Conservation (phyloP, 1,140 invertebrate genomes). For the Mycetomoellerius zeteki region DNA sequence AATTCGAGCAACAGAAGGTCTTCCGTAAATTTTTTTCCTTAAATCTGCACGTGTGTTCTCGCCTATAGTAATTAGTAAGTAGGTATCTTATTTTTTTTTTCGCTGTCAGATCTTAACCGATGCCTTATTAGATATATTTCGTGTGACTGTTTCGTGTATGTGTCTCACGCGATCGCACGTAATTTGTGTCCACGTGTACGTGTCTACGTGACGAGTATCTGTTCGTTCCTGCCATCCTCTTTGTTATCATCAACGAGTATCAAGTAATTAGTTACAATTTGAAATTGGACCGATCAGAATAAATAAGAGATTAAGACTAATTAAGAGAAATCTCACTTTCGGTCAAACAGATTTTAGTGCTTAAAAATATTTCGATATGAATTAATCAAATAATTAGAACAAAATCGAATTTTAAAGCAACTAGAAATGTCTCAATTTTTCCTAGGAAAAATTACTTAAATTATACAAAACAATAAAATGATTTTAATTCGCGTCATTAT, state of each 20-base stretch:
- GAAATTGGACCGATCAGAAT: no score
- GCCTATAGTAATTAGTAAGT: constrained; percentile 77
- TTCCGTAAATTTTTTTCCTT: constrained; percentile 68
- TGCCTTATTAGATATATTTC: constrained; percentile 75
- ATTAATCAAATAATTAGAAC: background rate
- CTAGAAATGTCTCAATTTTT: background rate
- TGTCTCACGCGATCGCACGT: constrained; percentile 16
- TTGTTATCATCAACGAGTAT: background rate
- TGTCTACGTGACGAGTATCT: constrained; percentile 15
- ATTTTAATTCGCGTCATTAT: background rate
- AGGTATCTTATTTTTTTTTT: constrained; percentile 75
- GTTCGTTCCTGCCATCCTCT: constrained; percentile 42
- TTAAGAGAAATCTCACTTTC: no score
- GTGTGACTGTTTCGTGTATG: constrained; percentile 43
- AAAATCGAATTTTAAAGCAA: background rate
- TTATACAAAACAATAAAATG: background rate
- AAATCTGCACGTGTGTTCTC: constrained; percentile 65
- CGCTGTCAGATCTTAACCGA: constrained; percentile 79
- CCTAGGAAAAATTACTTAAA: background rate
- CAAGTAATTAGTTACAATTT: background rate
- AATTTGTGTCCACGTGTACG: constrained; percentile 32
- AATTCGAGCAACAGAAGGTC: constrained; percentile 81
- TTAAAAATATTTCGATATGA: no score
- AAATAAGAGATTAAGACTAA: no score
- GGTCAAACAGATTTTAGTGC: no score